Evolutionary conservation across 2,888 invertebrate species (phyloP), one percentile per base, ranked within the genome.

Genomic region (Vesta saturnalis): DNA sequence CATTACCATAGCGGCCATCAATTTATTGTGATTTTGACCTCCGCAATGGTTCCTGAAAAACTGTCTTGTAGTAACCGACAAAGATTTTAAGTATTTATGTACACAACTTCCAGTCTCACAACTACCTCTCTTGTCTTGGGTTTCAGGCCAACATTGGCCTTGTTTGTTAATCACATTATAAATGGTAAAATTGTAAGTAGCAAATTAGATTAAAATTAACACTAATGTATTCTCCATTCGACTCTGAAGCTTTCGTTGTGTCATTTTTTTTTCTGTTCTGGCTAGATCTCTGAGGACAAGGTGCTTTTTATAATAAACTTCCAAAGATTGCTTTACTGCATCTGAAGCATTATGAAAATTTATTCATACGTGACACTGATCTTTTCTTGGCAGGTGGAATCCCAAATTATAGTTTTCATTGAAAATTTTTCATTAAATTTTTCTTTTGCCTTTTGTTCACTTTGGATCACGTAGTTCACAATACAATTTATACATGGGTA

Each of bases 121-220:
- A 63, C 73, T 74, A 1, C 78, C 76, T 47, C 77, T 64, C 18
- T 63, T 64, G 16, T 72, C 75, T 67, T 72, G 19, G 4, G 18
- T 64, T 70, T 77, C 75, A 67, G n/a, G n/a, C n/a, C n/a, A n/a
- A n/a, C n/a, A n/a, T n/a, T n/a, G n/a, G n/a, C n/a, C n/a, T n/a
- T n/a, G n/a, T n/a, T n/a, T n/a, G n/a, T n/a, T n/a, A n/a, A n/a
- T n/a, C n/a, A n/a, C n/a, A n/a, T n/a, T n/a, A n/a, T n/a, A n/a
- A n/a, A n/a, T n/a, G n/a, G n/a, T n/a, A n/a, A n/a, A n/a, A n/a
- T n/a, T n/a, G n/a, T n/a, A n/a, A n/a, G n/a, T n/a, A n/a, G n/a
- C n/a, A n/a, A n/a, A n/a, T n/a, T n/a, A n/a, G n/a, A n/a, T n/a
- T n/a, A n/a, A n/a, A n/a, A n/a, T n/a, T n/a, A n/a, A n/a, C n/a